Conservation (phyloP, 2,113 vertebrate species). For the Notechis scutatus region DNA sequence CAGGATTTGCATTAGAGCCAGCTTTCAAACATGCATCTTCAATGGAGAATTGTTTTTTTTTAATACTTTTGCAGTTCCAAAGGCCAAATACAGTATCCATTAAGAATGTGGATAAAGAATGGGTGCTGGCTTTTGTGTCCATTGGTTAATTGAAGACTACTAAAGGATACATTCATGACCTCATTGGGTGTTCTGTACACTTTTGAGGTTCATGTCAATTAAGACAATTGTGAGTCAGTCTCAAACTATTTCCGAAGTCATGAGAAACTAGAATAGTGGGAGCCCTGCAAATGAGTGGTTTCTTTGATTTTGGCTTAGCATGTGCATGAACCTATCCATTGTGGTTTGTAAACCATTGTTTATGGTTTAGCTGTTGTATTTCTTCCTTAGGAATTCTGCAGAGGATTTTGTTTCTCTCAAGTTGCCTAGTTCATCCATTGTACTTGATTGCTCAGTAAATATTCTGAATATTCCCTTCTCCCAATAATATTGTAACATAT, state of each 20-base stretch:
- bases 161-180: neutral
- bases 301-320: neutral
- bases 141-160: neutral
- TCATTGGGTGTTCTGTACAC: neutral
- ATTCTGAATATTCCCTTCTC: neutral
- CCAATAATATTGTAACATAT: neutral
- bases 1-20: neutral
- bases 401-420: neutral
- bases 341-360: neutral
- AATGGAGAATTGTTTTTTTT: neutral
- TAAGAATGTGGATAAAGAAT: neutral
- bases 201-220: neutral
- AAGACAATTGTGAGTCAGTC: neutral
- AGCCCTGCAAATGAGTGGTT: neutral
- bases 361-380: neutral
- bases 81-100: neutral
- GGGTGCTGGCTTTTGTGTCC: neutral
- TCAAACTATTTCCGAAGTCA: neutral
- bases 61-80: neutral
- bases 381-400: neutral
- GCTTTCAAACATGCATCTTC: neutral
- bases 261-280: neutral
- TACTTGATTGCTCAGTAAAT: neutral
- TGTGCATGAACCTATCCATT: neutral
- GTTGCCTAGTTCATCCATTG: neutral